Conservation (phyloP, 2,797 vertebrate genomes). For the Coregonus sp. region DNA sequence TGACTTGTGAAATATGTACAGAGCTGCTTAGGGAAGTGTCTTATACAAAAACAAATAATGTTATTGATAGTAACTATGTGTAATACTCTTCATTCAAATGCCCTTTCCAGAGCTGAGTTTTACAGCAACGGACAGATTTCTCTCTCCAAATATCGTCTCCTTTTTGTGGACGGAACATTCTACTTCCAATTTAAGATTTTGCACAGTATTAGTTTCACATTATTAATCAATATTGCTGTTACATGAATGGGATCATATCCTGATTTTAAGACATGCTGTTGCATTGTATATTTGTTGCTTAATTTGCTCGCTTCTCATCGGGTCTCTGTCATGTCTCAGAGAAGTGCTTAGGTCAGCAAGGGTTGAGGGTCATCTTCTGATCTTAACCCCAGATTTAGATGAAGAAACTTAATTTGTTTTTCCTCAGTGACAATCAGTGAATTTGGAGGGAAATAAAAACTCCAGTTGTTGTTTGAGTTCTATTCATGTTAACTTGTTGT, state of each 20-base stretch:
- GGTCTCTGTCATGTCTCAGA: neutral
- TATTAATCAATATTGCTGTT: slow-evolving; percentile 39
- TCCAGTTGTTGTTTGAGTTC: neutral
- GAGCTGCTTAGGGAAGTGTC: slow-evolving; percentile 41
- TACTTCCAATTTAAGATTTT: slow-evolving; percentile 41
- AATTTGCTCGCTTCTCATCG: neutral
- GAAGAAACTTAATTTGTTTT: neutral
- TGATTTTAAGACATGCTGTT: slow-evolving; percentile 26
- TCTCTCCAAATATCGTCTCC: slow-evolving; percentile 11
- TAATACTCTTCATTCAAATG: slow-evolving; percentile 6
- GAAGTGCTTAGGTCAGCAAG: slow-evolving; percentile 13
- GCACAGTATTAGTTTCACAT: slow-evolving; percentile 53
- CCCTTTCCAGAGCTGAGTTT: slow-evolving; percentile 3
- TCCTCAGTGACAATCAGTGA: slow-evolving; percentile 14
- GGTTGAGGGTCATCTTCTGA: neutral
- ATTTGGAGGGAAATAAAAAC: slow-evolving; percentile 11
- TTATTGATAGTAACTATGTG: slow-evolving; percentile 11
- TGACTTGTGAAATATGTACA: slow-evolving; percentile 40
- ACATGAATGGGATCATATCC: slow-evolving; percentile 43
- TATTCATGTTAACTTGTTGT: neutral
- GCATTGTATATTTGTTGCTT: slow-evolving; percentile 29
- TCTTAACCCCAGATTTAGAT: neutral
- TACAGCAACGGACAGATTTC: neutral
- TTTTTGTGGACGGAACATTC: slow-evolving; percentile 21
- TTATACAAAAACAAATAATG: slow-evolving; percentile 5